Conservation (phyloP, 2,888 invertebrate species). For the Pediacus dermestoides region DNA sequence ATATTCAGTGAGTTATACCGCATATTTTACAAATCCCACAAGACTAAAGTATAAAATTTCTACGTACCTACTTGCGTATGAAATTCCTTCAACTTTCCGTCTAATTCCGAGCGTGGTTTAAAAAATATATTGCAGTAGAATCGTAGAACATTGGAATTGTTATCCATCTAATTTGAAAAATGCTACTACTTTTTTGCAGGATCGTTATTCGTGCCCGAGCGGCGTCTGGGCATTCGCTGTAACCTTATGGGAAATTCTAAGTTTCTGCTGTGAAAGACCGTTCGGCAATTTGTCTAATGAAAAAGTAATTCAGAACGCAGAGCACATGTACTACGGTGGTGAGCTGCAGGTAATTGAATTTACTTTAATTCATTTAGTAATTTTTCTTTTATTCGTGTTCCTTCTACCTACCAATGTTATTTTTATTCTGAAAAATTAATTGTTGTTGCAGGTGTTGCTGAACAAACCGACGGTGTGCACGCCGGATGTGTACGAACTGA, state of each 20-base stretch:
- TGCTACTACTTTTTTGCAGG: conserved; percentile 47
- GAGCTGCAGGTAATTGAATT: conserved; percentile 56
- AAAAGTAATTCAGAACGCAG: conserved; percentile 62
- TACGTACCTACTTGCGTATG: no score
- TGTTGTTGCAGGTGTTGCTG: conserved; percentile 50
- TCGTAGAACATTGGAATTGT: no score
- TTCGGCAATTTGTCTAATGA: conserved; percentile 59
- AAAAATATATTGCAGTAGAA: no score
- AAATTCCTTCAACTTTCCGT: no score
- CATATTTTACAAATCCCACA: no score
- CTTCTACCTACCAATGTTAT: no score
- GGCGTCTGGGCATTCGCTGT: conserved; percentile 64
- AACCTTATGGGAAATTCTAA: conserved; percentile 63
- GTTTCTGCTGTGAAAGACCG: conserved; percentile 58
- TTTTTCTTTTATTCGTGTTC: neutral
- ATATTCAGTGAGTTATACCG: no score
- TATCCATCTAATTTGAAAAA: no score
- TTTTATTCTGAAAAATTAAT: no score
- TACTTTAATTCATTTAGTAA: neutral
- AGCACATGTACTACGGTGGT: conserved; percentile 62
- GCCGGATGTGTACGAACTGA: conserved; percentile 69
- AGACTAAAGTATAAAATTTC: no score
- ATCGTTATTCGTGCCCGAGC: conserved; percentile 60
- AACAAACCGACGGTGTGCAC: conserved; percentile 75
- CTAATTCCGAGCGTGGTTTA: no score